Evolutionary conservation across 2,797 vertebrate species (phyloP).

Genomic region (Takifugu rubripes): DNA sequence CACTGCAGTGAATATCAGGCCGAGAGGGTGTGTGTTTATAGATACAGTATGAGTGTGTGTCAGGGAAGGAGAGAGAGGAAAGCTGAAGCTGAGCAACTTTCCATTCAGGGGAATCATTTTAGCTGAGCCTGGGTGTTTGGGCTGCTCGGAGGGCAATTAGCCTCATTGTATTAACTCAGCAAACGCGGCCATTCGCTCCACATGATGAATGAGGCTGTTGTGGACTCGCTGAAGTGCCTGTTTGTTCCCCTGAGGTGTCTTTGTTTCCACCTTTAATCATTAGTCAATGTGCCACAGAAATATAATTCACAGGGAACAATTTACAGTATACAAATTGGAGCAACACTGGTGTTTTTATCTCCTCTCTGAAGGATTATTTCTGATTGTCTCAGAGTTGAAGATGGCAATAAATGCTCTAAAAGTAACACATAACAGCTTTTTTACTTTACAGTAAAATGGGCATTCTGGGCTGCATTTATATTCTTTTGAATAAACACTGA

Average conservation of each 20-base stretch:
- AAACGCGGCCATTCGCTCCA: constrained; percentile 69
- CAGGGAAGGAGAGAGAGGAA: constrained; percentile 40
- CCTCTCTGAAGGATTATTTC: constrained; percentile 37
- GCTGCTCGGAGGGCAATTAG: constrained; percentile 76
- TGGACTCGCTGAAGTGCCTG: constrained; percentile 67
- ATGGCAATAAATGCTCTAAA: constrained; percentile 21
- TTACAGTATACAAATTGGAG: constrained; percentile 55
- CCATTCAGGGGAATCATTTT: constrained; percentile 70
- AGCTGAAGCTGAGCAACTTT: constrained; percentile 64
- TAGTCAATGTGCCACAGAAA: constrained; percentile 71
- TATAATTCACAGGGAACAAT: constrained; percentile 63
- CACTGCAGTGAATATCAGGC: constrained; percentile 71
- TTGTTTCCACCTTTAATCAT: constrained; percentile 76
- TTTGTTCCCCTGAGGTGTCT: constrained; percentile 72
- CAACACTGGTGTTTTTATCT: constrained; percentile 38
- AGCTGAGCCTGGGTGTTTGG: constrained; percentile 72
- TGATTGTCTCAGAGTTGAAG: constrained; percentile 43
- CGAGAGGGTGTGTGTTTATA: constrained; percentile 40
- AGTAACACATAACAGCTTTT: constrained; percentile 39
- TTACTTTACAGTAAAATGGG: constrained; percentile 53
- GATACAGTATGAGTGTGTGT: constrained; percentile 9
- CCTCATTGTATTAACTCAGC: constrained; percentile 77
- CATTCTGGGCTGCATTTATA: constrained; percentile 41
- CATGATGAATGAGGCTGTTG: constrained; percentile 77
- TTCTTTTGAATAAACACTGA: constrained; percentile 55